Conservation (phyloP, 2,113 vertebrate genomes). For the Scortum barcoo region DNA sequence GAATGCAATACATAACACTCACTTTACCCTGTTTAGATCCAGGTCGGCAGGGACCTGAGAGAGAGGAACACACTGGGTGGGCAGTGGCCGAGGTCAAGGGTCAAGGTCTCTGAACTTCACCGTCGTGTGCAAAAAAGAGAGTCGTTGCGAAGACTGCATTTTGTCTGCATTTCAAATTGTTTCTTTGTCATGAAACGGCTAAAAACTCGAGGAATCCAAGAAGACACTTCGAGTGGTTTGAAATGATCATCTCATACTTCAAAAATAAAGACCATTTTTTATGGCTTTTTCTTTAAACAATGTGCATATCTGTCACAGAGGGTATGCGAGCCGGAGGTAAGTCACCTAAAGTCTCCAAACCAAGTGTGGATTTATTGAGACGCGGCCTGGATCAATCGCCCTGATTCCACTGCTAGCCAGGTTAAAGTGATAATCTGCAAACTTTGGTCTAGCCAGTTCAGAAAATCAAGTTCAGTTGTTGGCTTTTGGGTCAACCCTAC, state of each 20-base stretch:
- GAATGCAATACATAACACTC: conserved; percentile 88
- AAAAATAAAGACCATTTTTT: conserved; percentile 70
- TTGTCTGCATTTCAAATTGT: conserved; percentile 69
- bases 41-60: conserved; percentile 89
- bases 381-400: conserved; percentile 7
- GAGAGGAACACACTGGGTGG: conserved; percentile 83
- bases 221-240: conserved; percentile 62
- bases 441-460: not conserved
- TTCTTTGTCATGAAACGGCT: conserved; percentile 46
- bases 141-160: conserved; percentile 71
- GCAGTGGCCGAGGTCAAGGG: conserved; percentile 60
- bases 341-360: conserved; percentile 40
- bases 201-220: conserved; percentile 38
- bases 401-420: not conserved
- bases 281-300: conserved; percentile 68
- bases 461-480: not conserved
- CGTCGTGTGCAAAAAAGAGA: conserved; percentile 74
- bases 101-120: conserved; percentile 66
- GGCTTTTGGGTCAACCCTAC: not conserved
- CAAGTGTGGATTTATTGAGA: conserved; percentile 11
- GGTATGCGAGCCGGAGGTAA: conserved; percentile 36
- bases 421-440: conserved; percentile 23
- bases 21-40: conserved; percentile 97
- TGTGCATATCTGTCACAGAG: conserved; percentile 73
- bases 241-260: conserved; percentile 69